These are phyloP conservation scores for Probaryconus sp. DNA, from an alignment of 1,140 invertebrate species.

Conservation along the genomic window DNA sequence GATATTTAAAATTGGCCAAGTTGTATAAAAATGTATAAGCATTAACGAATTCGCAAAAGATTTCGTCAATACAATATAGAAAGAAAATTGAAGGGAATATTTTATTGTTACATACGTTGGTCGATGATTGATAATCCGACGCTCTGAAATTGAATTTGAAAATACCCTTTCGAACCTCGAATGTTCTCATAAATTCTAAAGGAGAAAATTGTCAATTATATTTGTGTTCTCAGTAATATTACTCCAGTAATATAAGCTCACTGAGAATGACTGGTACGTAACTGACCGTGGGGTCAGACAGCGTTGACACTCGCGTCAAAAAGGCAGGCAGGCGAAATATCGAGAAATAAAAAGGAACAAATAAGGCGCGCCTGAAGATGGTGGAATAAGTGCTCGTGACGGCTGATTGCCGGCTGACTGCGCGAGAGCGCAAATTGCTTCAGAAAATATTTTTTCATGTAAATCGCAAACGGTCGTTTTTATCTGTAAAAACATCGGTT, in stretches of 20 bases:
- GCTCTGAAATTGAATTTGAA: constrained; percentile 46
- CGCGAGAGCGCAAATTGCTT: constrained; percentile 30
- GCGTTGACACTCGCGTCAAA: constrained; percentile 47
- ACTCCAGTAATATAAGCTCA: constrained; percentile 39
- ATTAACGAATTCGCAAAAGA: constrained; percentile 4
- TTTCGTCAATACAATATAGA: constrained; percentile 35
- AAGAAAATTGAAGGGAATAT: constrained; percentile 26
- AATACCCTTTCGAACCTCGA: constrained; percentile 30
- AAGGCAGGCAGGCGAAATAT: constrained; percentile 45
- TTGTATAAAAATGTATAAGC: no score
- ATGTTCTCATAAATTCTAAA: constrained; percentile 47
- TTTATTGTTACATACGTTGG: constrained; percentile 22
- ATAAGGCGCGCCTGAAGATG: constrained; percentile 24
- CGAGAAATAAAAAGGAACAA: constrained; percentile 30
- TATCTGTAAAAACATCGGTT: constrained; percentile 13
- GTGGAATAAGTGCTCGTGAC: constrained; percentile 36
- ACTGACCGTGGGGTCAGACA: constrained; percentile 45
- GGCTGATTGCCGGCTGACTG: constrained; percentile 24
- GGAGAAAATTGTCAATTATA: constrained; percentile 55
- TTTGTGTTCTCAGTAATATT: constrained; percentile 36
- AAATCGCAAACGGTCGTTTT: constrained; percentile 17
- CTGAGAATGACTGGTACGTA: constrained; percentile 21
- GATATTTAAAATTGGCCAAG: no score
- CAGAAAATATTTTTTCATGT: constrained; percentile 38
- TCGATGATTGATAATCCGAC: constrained; percentile 48